phyloP scores from a whole-genome alignment of 2,888 invertebrate genomes.

The Thereva unica region DNA sequence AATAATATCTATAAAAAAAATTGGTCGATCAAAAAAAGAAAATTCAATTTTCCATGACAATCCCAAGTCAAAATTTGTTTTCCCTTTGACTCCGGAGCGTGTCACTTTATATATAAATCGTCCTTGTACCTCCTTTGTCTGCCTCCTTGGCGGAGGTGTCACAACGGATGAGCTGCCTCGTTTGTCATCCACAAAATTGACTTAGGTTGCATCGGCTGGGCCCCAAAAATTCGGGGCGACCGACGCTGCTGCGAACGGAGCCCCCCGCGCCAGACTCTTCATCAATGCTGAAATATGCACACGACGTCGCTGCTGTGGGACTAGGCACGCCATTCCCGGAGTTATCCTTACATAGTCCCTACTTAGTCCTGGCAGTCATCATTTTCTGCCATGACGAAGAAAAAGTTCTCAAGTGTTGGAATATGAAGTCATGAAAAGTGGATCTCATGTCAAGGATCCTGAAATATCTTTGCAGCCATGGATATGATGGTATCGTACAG shows the following conservation, averaged over 20 bases:
- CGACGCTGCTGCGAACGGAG: neutral
- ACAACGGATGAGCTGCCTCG: constrained; percentile 2
- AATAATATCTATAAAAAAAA: too few relatives aligned
- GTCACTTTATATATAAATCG: neutral
- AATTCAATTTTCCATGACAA: too few relatives aligned
- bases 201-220: constrained; percentile 1
- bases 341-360: too few relatives aligned
- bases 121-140: neutral
- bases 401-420: constrained; percentile 7
- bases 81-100: neutral
- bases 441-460: neutral
- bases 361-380: too few relatives aligned
- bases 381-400: too few relatives aligned
- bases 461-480: neutral
- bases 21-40: too few relatives aligned
- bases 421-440: constrained; percentile 11
- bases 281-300: neutral
- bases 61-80: too few relatives aligned
- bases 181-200: constrained; percentile 12
- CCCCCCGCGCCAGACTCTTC: neutral
- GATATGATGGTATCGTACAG: neutral
- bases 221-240: constrained; percentile 1
- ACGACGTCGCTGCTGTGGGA: neutral
- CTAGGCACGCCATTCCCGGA: too few relatives aligned
- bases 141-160: neutral